phyloP scores from a whole-genome alignment of 2,797 vertebrate genomes.

The Alouatta caraya region DNA sequence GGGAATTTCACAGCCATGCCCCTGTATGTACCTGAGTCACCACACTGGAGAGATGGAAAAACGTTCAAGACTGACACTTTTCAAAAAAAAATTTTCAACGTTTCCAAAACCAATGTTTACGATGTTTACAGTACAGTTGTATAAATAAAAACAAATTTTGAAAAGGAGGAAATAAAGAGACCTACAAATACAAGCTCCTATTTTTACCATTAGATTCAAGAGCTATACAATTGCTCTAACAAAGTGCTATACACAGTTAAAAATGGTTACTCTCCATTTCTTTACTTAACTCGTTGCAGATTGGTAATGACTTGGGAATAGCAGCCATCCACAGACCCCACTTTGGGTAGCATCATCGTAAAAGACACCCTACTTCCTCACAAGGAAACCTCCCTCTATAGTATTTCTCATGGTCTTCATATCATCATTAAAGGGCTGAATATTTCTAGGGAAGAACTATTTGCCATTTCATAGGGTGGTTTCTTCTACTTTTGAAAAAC shows the following conservation, averaged over 20 bases:
- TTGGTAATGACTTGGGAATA: too few relatives aligned
- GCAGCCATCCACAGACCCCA: too few relatives aligned
- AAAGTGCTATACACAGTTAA: neutral
- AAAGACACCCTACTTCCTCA: neutral
- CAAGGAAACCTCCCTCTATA: fast-evolving
- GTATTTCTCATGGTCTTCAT: neutral
- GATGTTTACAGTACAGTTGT: neutral
- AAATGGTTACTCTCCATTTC: too few relatives aligned
- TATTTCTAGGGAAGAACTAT: neutral
- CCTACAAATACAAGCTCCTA: neutral
- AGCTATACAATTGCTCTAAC: neutral
- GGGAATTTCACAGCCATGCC: fast-evolving
- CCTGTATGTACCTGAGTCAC: fast-evolving
- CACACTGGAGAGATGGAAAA: neutral
- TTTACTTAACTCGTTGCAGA: too few relatives aligned
- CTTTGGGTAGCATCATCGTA: too few relatives aligned
- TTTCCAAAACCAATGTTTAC: neutral
- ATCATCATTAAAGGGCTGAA: neutral
- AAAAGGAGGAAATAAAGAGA: neutral
- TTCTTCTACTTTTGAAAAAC: neutral
- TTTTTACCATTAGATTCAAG: neutral
- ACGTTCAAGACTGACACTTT: neutral
- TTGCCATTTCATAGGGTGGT: neutral
- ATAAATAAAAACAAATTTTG: neutral
- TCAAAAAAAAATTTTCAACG: neutral